Conservation (phyloP, 2,888 invertebrate species). For the Stenodera caucasica region DNA sequence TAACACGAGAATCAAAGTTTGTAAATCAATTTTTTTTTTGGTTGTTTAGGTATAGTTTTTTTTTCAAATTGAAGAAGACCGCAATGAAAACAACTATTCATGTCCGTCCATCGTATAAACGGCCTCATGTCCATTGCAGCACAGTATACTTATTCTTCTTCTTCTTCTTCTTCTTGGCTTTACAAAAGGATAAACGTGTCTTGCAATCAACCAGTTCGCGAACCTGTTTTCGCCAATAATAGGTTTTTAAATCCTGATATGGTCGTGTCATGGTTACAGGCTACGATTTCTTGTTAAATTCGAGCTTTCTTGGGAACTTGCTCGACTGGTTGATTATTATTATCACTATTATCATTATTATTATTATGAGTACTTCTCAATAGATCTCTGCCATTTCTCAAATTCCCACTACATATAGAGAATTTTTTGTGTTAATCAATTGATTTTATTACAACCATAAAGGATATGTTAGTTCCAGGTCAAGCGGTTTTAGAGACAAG, state of each 20-base stretch:
- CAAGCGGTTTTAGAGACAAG: not conserved
- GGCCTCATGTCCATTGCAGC: conserved; percentile 17
- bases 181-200: conserved; percentile 11
- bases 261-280: conserved; percentile 39
- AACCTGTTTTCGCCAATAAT: conserved; percentile 37
- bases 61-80: not conserved
- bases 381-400: not conserved
- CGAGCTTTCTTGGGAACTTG: conserved; percentile 29
- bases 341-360: not conserved
- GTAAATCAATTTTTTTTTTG: not conserved
- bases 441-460: not conserved
- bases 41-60: not conserved
- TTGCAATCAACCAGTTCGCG: conserved; percentile 22
- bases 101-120: conserved; percentile 12
- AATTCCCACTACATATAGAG: not conserved
- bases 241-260: conserved; percentile 41
- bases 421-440: not conserved
- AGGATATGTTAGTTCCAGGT: not conserved
- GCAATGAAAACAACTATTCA: not conserved
- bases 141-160: conserved; percentile 12
- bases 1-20: not conserved
- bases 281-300: conserved; percentile 37
- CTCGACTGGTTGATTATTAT: conserved; percentile 17
- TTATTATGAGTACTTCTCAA: not conserved
- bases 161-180: conserved; percentile 12